Conservation (phyloP, 2,888 invertebrate species). For the Erebia epiphron region DNA sequence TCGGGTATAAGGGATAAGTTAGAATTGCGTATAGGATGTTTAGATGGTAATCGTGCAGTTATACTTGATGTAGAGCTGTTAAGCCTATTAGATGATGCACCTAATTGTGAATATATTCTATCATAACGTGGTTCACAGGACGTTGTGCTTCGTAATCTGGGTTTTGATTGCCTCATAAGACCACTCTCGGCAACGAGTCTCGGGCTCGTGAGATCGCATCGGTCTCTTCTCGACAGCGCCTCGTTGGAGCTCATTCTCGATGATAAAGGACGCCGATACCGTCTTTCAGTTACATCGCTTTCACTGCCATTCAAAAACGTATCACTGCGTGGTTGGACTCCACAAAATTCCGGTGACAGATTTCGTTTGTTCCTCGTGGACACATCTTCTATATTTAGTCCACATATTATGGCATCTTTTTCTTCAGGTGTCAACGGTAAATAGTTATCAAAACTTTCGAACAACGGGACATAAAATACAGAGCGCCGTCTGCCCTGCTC, state of each 20-base stretch:
- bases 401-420: constrained; percentile 72
- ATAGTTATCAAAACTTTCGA: constrained; percentile 83
- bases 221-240: constrained; percentile 66
- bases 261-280: constrained; percentile 70
- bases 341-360: constrained; percentile 57
- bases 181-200: constrained; percentile 68
- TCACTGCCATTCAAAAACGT: constrained; percentile 76
- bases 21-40: constrained; percentile 69
- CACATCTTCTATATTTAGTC: constrained; percentile 55
- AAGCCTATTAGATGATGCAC: constrained; percentile 66
- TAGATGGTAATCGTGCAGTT: constrained; percentile 58
- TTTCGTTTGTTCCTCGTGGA: constrained; percentile 62
- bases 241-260: constrained; percentile 75
- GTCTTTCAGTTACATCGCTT: constrained; percentile 69
- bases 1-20: constrained; percentile 76
- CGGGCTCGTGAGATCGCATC: constrained; percentile 70
- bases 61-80: constrained; percentile 69
- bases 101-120: constrained; percentile 72
- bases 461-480: constrained; percentile 89
- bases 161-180: constrained; percentile 62
- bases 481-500: constrained; percentile 85
- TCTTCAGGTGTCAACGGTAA: constrained; percentile 79
- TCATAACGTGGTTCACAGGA: constrained; percentile 77
- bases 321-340: constrained; percentile 62
- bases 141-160: constrained; percentile 70